Evolutionary conservation across 1,140 invertebrate genomes (phyloP).

Genomic region (Plectus sambesii): DNA sequence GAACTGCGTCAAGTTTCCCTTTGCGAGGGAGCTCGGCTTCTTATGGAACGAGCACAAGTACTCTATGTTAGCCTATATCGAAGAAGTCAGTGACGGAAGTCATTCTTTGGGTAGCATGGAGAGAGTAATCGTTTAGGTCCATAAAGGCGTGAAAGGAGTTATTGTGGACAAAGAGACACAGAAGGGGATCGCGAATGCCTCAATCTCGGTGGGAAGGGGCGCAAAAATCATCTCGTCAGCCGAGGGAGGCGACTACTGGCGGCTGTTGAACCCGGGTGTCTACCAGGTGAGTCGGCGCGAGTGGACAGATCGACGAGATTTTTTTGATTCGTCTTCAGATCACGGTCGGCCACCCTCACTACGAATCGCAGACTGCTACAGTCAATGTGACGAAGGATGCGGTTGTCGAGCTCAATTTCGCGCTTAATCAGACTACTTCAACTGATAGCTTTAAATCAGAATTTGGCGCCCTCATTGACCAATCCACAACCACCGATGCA

Average conservation of each 20-base stretch:
- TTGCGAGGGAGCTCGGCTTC: slow-evolving; percentile 57
- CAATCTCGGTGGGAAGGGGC: slow-evolving; percentile 57
- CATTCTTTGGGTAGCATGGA: not conserved
- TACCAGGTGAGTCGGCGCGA: slow-evolving; percentile 80
- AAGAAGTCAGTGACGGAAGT: slow-evolving; percentile 58
- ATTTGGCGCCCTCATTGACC: too few relatives aligned
- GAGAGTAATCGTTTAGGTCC: slow-evolving; percentile 54
- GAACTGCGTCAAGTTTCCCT: slow-evolving; percentile 80
- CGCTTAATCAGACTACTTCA: too few relatives aligned
- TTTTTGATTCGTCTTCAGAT: too few relatives aligned
- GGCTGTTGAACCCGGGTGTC: slow-evolving; percentile 70
- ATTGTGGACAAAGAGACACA: slow-evolving; percentile 64
- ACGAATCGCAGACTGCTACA: too few relatives aligned
- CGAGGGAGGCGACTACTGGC: slow-evolving; percentile 75
- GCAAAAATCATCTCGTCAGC: slow-evolving; percentile 60
- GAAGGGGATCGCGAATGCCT: slow-evolving; percentile 58
- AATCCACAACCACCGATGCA: too few relatives aligned
- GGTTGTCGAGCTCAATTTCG: too few relatives aligned
- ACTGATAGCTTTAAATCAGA: too few relatives aligned
- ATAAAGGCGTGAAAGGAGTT: slow-evolving; percentile 73
- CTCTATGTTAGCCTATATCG: slow-evolving; percentile 67
- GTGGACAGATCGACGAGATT: too few relatives aligned
- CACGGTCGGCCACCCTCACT: too few relatives aligned
- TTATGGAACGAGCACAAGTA: slow-evolving; percentile 82
- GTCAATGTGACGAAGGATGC: too few relatives aligned